A percentile compares a stretch with the other conserved stretches of the same genome.
Evolutionary conservation across 1,140 invertebrate species (phyloP).

Genomic region (Oreohelix idahoensis): DNA sequence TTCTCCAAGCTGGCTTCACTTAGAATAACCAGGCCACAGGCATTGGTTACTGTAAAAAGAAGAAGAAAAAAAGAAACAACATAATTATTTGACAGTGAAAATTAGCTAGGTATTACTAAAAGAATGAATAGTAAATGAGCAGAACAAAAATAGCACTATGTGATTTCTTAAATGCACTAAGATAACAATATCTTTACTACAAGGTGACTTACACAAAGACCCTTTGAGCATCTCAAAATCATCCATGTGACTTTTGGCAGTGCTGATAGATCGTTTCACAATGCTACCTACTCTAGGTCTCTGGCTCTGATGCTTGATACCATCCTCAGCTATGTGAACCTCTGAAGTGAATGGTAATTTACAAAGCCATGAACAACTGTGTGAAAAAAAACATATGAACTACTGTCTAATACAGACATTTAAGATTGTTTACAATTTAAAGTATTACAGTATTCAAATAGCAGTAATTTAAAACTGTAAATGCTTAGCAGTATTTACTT

Average conservation of each 20-base stretch:
- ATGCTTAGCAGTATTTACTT: too few species aligned
- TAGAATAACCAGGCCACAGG: constrained; percentile 78
- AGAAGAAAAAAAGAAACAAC: background rate
- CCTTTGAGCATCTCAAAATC: constrained; percentile 36
- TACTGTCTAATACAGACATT: too few species aligned
- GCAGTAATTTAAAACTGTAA: too few species aligned
- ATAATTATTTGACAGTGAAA: background rate
- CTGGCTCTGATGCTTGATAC: background rate
- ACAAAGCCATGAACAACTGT: too few species aligned
- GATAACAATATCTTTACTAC: background rate
- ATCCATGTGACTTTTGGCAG: background rate
- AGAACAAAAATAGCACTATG: too few species aligned
- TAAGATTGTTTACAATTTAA: too few species aligned
- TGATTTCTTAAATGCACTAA: background rate
- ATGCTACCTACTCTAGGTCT: constrained; percentile 37
- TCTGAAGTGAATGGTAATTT: constrained; percentile 2
- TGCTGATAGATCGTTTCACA: constrained; percentile 35
- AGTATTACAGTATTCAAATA: too few species aligned
- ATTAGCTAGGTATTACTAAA: background rate
- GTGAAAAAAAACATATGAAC: too few species aligned
- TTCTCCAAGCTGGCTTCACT: constrained; percentile 63
- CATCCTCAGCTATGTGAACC: constrained; percentile 15
- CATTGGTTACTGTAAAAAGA: constrained; percentile 74
- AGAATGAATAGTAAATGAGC: background rate
- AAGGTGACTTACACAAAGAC: constrained; percentile 22